Evolutionary conservation across 2,797 vertebrate genomes (phyloP).

Genomic region (Ambastaia sidthimunki): DNA sequence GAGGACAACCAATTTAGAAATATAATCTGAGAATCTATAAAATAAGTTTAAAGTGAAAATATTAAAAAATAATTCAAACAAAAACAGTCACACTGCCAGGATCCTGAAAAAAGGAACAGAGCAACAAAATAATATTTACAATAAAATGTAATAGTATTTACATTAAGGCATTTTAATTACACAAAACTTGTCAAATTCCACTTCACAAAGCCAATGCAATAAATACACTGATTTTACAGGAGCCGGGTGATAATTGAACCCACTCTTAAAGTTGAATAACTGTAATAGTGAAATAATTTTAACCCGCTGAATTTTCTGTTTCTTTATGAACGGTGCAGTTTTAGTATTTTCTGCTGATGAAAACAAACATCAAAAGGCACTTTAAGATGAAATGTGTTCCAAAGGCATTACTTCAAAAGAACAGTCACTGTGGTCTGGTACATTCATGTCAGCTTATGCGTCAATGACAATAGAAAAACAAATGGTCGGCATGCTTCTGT

Average conservation of each 20-base stretch:
- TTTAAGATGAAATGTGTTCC: slow-evolving; percentile 70
- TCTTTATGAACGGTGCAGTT: slow-evolving; percentile 17
- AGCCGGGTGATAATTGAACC: slow-evolving; percentile 48
- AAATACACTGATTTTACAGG: slow-evolving; percentile 78
- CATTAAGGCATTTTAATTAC: slow-evolving; percentile 86
- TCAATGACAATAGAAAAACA: slow-evolving; percentile 51
- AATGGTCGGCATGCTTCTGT: slow-evolving; percentile 53
- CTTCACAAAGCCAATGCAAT: slow-evolving; percentile 79
- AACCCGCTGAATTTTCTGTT: background rate
- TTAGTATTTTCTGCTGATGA: slow-evolving; percentile 33
- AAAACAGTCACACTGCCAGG: slow-evolving; percentile 85
- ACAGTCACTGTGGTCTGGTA: slow-evolving; percentile 53
- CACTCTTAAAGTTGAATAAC: slow-evolving; percentile 71
- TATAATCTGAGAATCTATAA: slow-evolving; percentile 72
- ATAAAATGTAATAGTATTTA: slow-evolving; percentile 87
- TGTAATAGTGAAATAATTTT: slow-evolving; percentile 28
- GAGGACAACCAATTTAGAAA: slow-evolving; percentile 76
- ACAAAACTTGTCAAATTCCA: slow-evolving; percentile 74
- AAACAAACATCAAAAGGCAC: slow-evolving; percentile 74
- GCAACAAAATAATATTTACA: slow-evolving; percentile 93
- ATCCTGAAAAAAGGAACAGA: slow-evolving; percentile 85
- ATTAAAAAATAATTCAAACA: slow-evolving; percentile 75
- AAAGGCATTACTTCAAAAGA: slow-evolving; percentile 52
- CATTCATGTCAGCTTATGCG: slow-evolving; percentile 57
- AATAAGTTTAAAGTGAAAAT: slow-evolving; percentile 74